Percentiles rank a stretch among this genome's conserved stretches.
These are phyloP conservation scores for Megalops cyprinoides DNA, from an alignment of 2,797 vertebrate species.

Conservation along the genomic window DNA sequence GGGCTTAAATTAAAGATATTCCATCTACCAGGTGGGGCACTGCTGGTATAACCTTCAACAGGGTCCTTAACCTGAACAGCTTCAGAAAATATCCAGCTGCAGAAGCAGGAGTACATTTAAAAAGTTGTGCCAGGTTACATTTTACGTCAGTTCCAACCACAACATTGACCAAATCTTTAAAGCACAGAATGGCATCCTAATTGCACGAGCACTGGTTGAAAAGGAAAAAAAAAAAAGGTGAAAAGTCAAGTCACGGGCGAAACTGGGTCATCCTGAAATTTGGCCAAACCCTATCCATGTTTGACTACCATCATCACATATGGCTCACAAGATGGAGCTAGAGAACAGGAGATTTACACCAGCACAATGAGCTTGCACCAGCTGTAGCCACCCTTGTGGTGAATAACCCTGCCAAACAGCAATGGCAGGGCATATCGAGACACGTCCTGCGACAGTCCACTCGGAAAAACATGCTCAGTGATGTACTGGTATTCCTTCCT, in stretches of 20 bases:
- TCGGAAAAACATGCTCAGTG: background rate
- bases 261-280: background rate
- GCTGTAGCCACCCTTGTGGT: background rate
- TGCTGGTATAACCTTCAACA: too few species aligned
- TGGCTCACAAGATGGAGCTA: slow-evolving; percentile 57
- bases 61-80: too few species aligned
- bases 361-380: background rate
- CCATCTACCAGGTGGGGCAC: too few species aligned
- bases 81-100: too few species aligned
- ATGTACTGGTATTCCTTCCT: background rate
- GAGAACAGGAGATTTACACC: slow-evolving; percentile 17
- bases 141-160: too few species aligned
- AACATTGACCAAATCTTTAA: too few species aligned
- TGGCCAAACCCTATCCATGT: background rate
- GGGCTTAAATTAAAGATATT: too few species aligned
- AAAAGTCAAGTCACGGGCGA: background rate
- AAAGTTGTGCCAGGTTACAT: too few species aligned
- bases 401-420: background rate
- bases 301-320: background rate
- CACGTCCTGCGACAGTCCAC: background rate
- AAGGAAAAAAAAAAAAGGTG: too few species aligned
- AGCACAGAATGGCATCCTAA: too few species aligned
- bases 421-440: background rate
- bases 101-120: too few species aligned
- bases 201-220: too few species aligned